Percentiles rank a stretch among this genome's conserved stretches.
phyloP scores from a whole-genome alignment of 2,888 invertebrate species.

The Belgica antarctica region DNA sequence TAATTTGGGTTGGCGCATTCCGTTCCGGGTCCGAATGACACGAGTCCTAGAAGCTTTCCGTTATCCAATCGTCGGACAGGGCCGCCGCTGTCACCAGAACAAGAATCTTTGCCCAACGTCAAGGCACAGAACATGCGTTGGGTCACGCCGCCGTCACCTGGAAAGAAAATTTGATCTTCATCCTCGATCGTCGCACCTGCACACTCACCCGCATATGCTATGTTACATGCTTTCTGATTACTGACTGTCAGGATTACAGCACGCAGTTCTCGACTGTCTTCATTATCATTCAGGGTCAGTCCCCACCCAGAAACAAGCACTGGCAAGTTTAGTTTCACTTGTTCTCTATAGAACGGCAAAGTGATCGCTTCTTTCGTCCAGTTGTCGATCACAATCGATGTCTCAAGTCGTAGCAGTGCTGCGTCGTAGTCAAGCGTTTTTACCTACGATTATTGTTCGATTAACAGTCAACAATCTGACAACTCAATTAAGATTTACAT shows the following conservation, averaged over 20 bases:
- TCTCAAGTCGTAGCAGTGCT: slow-evolving; percentile 31
- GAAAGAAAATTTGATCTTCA: too few species aligned
- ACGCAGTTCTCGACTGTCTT: neutral
- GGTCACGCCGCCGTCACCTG: neutral
- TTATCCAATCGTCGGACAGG: slow-evolving; percentile 9
- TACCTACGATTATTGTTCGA: too few species aligned
- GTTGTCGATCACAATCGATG: slow-evolving; percentile 21
- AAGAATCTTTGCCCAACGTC: neutral
- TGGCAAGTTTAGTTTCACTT: neutral
- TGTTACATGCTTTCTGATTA: neutral
- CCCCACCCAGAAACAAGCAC: slow-evolving; percentile 43
- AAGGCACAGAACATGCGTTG: slow-evolving; percentile 42
- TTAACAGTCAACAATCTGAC: too few species aligned
- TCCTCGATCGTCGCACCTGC: neutral
- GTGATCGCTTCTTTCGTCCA: slow-evolving; percentile 20
- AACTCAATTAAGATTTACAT: too few species aligned
- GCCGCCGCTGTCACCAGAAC: slow-evolving; percentile 31
- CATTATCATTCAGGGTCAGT: neutral
- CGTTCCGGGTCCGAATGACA: slow-evolving; percentile 28
- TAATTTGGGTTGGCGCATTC: slow-evolving; percentile 31
- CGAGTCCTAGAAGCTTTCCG: slow-evolving; percentile 35
- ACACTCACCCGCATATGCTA: neutral
- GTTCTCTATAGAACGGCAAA: slow-evolving; percentile 14
- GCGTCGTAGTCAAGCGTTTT: slow-evolving; percentile 37
- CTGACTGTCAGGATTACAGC: neutral